A percentile compares a stretch with the other conserved stretches of the same genome.
phyloP scores from a whole-genome alignment of 1,140 invertebrate genomes.

The Habropoda laboriosa region DNA sequence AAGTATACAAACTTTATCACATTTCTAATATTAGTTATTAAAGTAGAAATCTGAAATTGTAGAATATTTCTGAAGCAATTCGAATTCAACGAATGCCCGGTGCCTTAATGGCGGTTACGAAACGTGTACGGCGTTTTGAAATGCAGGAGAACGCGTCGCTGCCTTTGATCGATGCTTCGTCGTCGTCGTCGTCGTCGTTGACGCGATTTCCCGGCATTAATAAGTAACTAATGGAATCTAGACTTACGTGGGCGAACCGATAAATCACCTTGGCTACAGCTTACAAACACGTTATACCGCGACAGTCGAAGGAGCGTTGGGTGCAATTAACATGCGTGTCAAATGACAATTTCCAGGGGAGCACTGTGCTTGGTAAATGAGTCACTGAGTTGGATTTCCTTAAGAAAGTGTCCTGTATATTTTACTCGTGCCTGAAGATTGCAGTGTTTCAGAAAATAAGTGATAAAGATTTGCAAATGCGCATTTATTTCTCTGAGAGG shows the following conservation, averaged over 20 bases:
- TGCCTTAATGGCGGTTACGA: conserved; percentile 49
- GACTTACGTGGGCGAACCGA: conserved; percentile 72
- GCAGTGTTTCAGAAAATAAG: too few relatives aligned
- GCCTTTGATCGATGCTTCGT: conserved; percentile 58
- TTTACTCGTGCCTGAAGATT: not conserved
- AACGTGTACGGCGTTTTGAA: conserved; percentile 50
- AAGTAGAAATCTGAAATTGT: too few relatives aligned
- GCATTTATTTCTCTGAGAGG: too few relatives aligned
- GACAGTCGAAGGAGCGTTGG: conserved; percentile 24
- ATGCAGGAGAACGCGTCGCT: conserved; percentile 47
- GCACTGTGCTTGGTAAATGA: not conserved
- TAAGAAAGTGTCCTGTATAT: not conserved
- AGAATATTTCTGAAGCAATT: too few relatives aligned
- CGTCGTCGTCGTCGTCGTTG: not conserved
- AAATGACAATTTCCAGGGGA: conserved; percentile 26
- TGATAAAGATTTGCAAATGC: too few relatives aligned
- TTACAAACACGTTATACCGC: conserved; percentile 26
- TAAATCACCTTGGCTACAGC: conserved; percentile 68
- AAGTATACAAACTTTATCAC: too few relatives aligned
- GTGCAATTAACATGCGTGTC: conserved; percentile 54
- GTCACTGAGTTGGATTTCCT: not conserved
- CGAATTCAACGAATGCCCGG: not conserved
- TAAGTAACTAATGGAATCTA: conserved; percentile 75
- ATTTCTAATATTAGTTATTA: too few relatives aligned
- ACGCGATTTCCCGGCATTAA: conserved; percentile 65